A percentile compares a stretch with the other conserved stretches of the same genome.
phyloP scores from a whole-genome alignment of 1,140 invertebrate species.

The Apis laboriosa region DNA sequence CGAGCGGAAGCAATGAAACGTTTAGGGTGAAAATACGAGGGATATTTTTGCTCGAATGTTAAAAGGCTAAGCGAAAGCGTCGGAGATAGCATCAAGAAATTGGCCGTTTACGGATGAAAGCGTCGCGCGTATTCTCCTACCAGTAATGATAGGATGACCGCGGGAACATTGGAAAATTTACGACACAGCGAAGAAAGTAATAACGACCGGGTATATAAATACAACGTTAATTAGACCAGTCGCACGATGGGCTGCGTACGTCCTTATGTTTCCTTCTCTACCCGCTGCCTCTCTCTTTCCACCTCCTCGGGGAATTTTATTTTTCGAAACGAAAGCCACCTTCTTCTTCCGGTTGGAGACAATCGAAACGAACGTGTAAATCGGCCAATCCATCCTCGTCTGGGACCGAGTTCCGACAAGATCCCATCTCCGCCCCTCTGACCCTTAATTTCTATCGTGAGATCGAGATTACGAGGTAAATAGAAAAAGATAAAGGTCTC shows the following conservation, averaged over 20 bases:
- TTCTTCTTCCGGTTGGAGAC: conserved; percentile 13
- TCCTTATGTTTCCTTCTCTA: no score
- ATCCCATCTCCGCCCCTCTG: no score
- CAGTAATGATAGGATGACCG: background rate
- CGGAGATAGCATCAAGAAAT: conserved; percentile 29
- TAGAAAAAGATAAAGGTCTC: no score
- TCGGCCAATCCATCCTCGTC: no score
- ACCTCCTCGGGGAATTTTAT: background rate
- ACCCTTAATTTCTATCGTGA: no score
- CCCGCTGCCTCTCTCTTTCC: background rate
- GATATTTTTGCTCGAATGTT: background rate
- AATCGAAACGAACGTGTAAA: conserved; percentile 40
- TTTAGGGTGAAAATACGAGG: conserved; percentile 15
- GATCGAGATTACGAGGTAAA: no score
- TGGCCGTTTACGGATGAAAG: conserved; percentile 25
- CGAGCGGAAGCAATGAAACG: background rate
- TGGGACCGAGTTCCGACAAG: background rate
- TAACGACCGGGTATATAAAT: background rate
- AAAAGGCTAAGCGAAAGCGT: background rate
- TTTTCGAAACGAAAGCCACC: background rate
- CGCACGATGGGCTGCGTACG: background rate
- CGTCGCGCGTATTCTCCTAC: background rate
- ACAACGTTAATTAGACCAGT: conserved; percentile 34
- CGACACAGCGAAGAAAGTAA: background rate
- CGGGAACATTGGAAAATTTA: conserved; percentile 15